Base-by-base conservation (phyloP, 2,888 invertebrate genomes). In the Timandra comae region DNA sequence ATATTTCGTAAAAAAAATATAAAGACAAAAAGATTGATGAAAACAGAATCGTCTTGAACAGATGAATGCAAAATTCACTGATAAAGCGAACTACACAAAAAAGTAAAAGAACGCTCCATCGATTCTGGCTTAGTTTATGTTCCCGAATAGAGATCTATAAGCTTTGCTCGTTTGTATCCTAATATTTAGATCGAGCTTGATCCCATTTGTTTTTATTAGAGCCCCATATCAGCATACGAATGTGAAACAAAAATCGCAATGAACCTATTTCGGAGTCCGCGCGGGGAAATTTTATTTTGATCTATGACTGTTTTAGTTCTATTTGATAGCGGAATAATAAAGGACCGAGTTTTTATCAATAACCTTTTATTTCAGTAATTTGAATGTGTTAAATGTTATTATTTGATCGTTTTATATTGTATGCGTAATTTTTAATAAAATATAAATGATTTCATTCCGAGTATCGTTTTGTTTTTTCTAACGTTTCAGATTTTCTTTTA, bases 131-230 rank as follows among this genome's bases (percentile, higher is more conserved):
- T 35, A 40, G 41, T 48, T 48, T 41, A 42, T 40, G 43, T 37
- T 37, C 41, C 29, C 29, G 31, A 40, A 43, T 43, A 46, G 33
- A 45, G 41, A 49, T 49, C 33, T 43, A 42, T 44, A 43, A 35
- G 35, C 38, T 36, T 13, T 40, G 33, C 41, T 43, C 46, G 42
- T 46, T 67, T 68, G 71, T 74, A 65, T 72, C 67, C 68, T 66
- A 63, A 73, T 75, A 74, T 74, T 72, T 64, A 69, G 72, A 74
- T 72, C 70, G 62, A 59, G 56, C 50, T 55, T 66, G 66, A 64
- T 65, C 59, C 67, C 63, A 68, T 75, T 74, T 71, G 63, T 73
- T 75, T 77, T 76, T 77, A 75, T 76, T 72, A 68, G 63, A 67
- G 63, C 50, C 46, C 56, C 60, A 60, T 68, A 75, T 75, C 73